phyloP scores from a whole-genome alignment of 2,888 invertebrate species.

The Tineola bisselliella region DNA sequence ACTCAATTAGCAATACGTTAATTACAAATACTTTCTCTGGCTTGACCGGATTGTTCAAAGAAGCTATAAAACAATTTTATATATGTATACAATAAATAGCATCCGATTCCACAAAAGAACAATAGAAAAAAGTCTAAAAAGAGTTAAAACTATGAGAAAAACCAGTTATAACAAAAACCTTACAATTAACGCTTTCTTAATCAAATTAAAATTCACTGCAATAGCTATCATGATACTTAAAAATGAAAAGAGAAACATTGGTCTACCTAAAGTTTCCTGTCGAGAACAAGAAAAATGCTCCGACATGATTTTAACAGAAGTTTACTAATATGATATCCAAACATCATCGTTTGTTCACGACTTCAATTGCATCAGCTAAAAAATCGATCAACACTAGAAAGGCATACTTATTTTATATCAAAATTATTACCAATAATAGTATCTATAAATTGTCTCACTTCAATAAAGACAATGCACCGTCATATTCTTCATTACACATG shows the following conservation, averaged over 20 bases:
- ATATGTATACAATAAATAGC: background rate
- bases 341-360: background rate
- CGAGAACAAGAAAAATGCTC: background rate
- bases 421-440: background rate
- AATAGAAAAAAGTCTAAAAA: background rate
- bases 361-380: background rate
- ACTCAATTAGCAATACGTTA: too few species aligned
- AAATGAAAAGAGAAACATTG: background rate
- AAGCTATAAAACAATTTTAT: too few species aligned
- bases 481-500: too few species aligned
- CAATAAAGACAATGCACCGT: too few species aligned
- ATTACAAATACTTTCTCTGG: too few species aligned
- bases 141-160: background rate
- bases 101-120: background rate
- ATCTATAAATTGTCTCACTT: too few species aligned
- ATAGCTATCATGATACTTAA: background rate
- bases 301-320: background rate
- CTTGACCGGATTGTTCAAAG: too few species aligned
- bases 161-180: background rate
- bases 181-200: constrained; percentile 1
- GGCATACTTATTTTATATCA: background rate
- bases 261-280: background rate
- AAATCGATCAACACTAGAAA: background rate
- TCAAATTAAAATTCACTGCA: background rate
- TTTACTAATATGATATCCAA: background rate